Evolutionary conservation across 2,113 vertebrate species (phyloP).

Genomic region (Paedocypris sp.): DNA sequence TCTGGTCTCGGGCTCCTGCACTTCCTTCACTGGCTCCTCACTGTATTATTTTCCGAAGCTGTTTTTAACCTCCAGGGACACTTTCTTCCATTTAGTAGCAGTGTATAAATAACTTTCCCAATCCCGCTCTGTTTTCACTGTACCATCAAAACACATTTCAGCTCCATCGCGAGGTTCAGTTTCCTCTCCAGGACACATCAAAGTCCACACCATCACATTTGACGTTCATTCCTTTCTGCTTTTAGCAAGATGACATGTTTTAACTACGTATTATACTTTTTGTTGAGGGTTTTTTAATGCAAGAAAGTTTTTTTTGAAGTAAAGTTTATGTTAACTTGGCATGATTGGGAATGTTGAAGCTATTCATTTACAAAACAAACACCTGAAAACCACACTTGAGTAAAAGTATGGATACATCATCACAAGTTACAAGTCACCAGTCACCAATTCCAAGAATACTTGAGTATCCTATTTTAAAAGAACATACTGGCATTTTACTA

Average conservation of each 20-base stretch:
- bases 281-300: too few species aligned
- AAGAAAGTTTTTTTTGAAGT: too few species aligned
- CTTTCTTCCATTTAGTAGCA: conserved; percentile 60
- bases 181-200: conserved; percentile 42
- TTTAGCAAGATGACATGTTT: background rate
- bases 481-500: too few species aligned
- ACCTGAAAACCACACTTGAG: too few species aligned
- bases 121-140: conserved; percentile 56
- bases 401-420: too few species aligned
- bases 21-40: conserved; percentile 59
- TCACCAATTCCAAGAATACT: too few species aligned
- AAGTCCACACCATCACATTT: conserved; percentile 31
- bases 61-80: conserved; percentile 56
- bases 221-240: background rate
- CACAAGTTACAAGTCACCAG: too few species aligned
- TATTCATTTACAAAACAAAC: too few species aligned
- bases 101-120: conserved; percentile 63
- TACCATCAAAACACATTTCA: conserved; percentile 49
- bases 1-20: conserved; percentile 49
- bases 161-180: conserved; percentile 38
- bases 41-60: conserved; percentile 65
- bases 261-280: too few species aligned
- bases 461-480: too few species aligned
- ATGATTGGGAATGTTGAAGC: too few species aligned
- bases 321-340: too few species aligned